phyloP scores from a whole-genome alignment of 2,888 invertebrate species.

The Cheilosia scutellata region DNA sequence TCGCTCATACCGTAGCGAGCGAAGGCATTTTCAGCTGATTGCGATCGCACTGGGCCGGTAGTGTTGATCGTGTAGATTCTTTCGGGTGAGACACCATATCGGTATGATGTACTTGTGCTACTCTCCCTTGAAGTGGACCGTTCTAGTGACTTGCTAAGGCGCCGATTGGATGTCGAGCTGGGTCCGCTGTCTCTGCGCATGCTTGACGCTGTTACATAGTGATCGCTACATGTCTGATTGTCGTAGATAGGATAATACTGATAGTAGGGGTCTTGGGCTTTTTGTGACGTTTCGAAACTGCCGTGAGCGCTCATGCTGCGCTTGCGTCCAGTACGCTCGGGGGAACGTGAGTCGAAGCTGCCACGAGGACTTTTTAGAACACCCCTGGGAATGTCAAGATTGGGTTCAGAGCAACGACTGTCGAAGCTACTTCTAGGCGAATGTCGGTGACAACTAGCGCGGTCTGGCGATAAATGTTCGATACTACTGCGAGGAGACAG shows the following conservation, averaged over 20 bases:
- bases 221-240: slow-evolving; percentile 83
- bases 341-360: slow-evolving; percentile 80
- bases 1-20: slow-evolving; percentile 79
- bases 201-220: slow-evolving; percentile 81
- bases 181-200: slow-evolving; percentile 77
- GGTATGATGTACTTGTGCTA: slow-evolving; percentile 81
- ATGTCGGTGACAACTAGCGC: slow-evolving; percentile 81
- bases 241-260: slow-evolving; percentile 83
- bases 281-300: slow-evolving; percentile 81
- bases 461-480: slow-evolving; percentile 83
- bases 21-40: slow-evolving; percentile 83
- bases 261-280: slow-evolving; percentile 80
- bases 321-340: slow-evolving; percentile 80
- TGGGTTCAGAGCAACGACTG: slow-evolving; percentile 82
- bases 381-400: slow-evolving; percentile 80
- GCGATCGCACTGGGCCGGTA: slow-evolving; percentile 81
- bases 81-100: slow-evolving; percentile 83
- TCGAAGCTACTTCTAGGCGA: slow-evolving; percentile 84
- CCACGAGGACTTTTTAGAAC: slow-evolving; percentile 80
- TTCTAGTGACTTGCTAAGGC: slow-evolving; percentile 83
- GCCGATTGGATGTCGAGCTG: slow-evolving; percentile 70
- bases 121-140: slow-evolving; percentile 83
- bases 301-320: slow-evolving; percentile 84
- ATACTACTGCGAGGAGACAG: slow-evolving; percentile 82
- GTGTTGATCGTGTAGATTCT: slow-evolving; percentile 82